These are phyloP conservation scores for Lemur catta DNA, from an alignment of 2,797 vertebrate genomes.

Conservation along the genomic window DNA sequence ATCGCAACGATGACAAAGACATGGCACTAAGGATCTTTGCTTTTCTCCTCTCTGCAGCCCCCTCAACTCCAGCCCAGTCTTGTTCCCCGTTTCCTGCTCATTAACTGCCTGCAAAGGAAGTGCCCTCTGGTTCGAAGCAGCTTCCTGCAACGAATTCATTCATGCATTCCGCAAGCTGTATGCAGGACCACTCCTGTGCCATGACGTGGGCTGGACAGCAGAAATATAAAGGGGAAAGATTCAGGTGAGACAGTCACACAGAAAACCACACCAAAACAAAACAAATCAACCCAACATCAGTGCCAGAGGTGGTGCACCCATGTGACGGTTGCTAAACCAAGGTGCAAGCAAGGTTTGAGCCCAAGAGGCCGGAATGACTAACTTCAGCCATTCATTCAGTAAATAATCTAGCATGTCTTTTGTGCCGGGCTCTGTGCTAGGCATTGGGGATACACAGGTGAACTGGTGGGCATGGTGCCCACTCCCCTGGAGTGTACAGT, in stretches of 20 bases:
- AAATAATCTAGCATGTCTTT: background rate
- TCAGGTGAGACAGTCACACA: background rate
- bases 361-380: background rate
- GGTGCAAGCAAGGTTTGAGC: background rate
- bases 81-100: background rate
- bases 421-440: background rate
- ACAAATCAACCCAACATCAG: background rate
- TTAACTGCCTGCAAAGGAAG: conserved; percentile 37
- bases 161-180: background rate
- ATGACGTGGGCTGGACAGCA: background rate
- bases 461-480: background rate
- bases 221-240: background rate
- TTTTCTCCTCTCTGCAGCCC: background rate
- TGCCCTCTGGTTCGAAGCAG: background rate
- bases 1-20: background rate
- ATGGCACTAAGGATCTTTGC: background rate
- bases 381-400: background rate
- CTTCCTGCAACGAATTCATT: background rate
- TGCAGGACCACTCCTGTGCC: background rate
- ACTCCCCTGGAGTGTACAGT: background rate
- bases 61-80: background rate
- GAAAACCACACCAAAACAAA: background rate
- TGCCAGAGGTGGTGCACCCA: background rate
- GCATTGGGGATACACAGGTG: background rate
- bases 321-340: background rate